Evolutionary conservation across 2,113 vertebrate species (phyloP).

Genomic region (Tachuris rubrigastra): DNA sequence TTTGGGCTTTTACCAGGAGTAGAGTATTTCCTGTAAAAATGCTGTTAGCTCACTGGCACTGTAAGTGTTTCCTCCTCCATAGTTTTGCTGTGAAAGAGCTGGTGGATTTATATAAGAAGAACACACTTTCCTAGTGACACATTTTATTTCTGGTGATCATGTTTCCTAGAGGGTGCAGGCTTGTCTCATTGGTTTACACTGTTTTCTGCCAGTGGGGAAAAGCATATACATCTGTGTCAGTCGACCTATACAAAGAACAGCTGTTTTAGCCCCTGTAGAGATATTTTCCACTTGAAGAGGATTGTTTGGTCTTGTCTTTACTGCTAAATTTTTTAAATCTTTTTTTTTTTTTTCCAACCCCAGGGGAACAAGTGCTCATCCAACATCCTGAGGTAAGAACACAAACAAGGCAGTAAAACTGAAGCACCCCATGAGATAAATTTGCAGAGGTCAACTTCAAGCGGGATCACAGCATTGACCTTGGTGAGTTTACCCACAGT

Average conservation of each 20-base stretch:
- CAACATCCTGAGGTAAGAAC: neutral
- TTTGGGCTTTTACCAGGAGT: neutral
- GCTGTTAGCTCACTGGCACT: neutral
- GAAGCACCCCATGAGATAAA: neutral
- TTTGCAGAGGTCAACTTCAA: slow-evolving; percentile 22
- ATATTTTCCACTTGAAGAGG: slow-evolving; percentile 5
- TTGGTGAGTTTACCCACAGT: slow-evolving; percentile 14
- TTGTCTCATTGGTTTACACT: neutral
- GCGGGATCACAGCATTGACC: neutral
- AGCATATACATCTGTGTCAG: neutral
- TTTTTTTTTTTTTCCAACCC: neutral
- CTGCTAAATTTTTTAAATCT: neutral
- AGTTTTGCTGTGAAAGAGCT: neutral
- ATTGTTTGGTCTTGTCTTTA: slow-evolving; percentile 48
- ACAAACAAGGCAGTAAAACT: slow-evolving; percentile 20
- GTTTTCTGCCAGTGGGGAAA: slow-evolving; percentile 20
- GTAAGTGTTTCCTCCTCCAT: neutral
- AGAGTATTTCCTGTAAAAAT: neutral
- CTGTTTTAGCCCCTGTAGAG: slow-evolving; percentile 1
- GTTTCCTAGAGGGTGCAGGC: neutral
- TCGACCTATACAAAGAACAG: neutral
- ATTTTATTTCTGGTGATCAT: neutral
- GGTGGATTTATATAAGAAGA: neutral
- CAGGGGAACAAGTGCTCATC: neutral
- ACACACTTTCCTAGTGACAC: neutral